Base-by-base conservation (phyloP, 30 jellyfish, hydroid and myxozoan species). In the Aurelia aurita complex sp. Pacific region DNA sequence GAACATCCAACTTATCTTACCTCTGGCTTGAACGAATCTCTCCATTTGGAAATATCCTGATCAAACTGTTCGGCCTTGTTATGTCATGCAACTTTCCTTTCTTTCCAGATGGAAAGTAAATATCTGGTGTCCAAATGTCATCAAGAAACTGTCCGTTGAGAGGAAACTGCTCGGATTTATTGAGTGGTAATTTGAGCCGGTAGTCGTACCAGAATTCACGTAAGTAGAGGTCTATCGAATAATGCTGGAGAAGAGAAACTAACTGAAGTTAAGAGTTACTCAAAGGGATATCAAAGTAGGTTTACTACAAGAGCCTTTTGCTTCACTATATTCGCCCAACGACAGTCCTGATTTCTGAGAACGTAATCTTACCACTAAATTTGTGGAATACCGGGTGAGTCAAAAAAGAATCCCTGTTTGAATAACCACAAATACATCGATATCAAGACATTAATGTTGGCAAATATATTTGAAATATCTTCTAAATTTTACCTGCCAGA, bases 71-170 rank as follows among this genome's bases (percentile, higher is more conserved):
- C 14, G 96, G 96, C 33, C 88, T 64, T 50, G 97, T 82, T 40
- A 91, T 79, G 23, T 84, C 96, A 82, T 92, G 98, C 51, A 80
- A 74, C 69, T 81, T 74, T 17, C 98, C 98, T 65, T 76, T 82
- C 67, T 92, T 92, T 16, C 97, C 92, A 55, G 68, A 40, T 10
- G 98, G 95, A 69, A 92, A 92, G 76, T 92, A 92, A 55, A 92
- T 87, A 66, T 92, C 95, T 38, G 98, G 98, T 51, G 92, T 81
- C 98, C 98, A 92, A 2, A 92, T 86, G 4, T 69, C 84, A 9
- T 83, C 64, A 50, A 81, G 23, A 51, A 92, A 82, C 67, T 76
- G 81, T 32, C 89, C 91, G 69, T 82, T 83, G 55, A 92, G 78
- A 5, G 97, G 91, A 80, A 89, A 75, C 55, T 79, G 90, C 53